Conservation (phyloP, 2,888 invertebrate genomes). For the Ditula angustiorana region DNA sequence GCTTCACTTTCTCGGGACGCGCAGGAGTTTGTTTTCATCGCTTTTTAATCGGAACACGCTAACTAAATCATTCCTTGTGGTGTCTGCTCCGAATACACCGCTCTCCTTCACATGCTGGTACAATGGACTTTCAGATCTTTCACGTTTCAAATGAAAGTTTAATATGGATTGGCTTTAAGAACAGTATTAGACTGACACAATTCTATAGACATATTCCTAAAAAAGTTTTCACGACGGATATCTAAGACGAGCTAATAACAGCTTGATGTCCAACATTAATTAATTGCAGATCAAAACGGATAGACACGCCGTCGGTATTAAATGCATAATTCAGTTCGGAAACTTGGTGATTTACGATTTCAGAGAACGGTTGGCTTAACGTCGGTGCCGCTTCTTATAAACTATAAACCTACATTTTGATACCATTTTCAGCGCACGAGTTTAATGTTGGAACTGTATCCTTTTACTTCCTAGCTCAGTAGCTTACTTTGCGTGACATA, state of each 20-base stretch:
- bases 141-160: neutral
- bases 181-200: no score
- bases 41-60: neutral
- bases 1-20: constrained; percentile 47
- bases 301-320: constrained; percentile 46
- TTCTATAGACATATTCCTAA: neutral
- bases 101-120: neutral
- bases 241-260: constrained; percentile 38
- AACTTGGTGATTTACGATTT: constrained; percentile 61
- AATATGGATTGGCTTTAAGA: no score
- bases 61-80: neutral
- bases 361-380: constrained; percentile 54
- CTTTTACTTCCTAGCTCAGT: constrained; percentile 19
- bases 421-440: constrained; percentile 49
- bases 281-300: constrained; percentile 49
- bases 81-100: neutral
- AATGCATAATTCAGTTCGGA: constrained; percentile 51
- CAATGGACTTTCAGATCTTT: neutral
- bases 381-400: constrained; percentile 63
- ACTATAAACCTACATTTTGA: constrained; percentile 72
- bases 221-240: constrained; percentile 10
- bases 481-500: neutral
- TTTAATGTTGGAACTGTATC: constrained; percentile 40
- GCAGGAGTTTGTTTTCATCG: neutral
- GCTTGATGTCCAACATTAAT: constrained; percentile 45